Evolutionary conservation across 2,888 invertebrate species (phyloP), one percentile per base, ranked within the genome.

Genomic region (Leptinotarsa tumamoca): DNA sequence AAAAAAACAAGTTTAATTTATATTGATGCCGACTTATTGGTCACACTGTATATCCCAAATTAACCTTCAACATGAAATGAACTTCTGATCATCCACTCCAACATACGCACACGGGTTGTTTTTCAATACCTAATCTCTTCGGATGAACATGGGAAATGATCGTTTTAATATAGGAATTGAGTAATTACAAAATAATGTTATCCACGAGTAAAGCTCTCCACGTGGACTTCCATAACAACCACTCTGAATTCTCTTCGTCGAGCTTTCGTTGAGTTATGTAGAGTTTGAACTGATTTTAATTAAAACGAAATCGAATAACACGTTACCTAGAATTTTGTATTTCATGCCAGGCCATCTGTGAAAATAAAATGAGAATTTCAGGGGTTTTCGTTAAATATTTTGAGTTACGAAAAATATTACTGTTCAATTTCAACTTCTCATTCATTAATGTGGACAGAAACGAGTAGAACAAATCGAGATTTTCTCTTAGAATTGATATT

Each of bases 201-300:
- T 58, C 58, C 63, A 63, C 63, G 63, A 33, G 63, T n/a, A 18
- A 13, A 23, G 21, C 58, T 14, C 58, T 58, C 58, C 63, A 63
- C 43, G 63, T 63, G 63, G 27, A 63, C 15, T 27, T 27, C 63
- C 63, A 63, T 33, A 33, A 63, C 63, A 43, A 63, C 63, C 63
- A 17, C 23, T 58, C 23, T 23, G 58, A 4, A 56, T 43, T 43
- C n/a, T 5, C 27, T 63, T n/a, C 13, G 63, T 33, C 17, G 63
- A 63, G 63, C n/a, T 15, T 27, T 63, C 27, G 14, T 15, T 0
- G 33, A 27, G 27, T 18, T 18, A 33, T 63, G 63, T 4, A 33
- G 18, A 33, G 27, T 63, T 63, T 17, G 21, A 63, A 33, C n/a
- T 33, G 43, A 63, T 43, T 63, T 63, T 63, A 43, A 63, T 63